Conservation (phyloP, 2,888 invertebrate species). For the Euclidia mi region DNA sequence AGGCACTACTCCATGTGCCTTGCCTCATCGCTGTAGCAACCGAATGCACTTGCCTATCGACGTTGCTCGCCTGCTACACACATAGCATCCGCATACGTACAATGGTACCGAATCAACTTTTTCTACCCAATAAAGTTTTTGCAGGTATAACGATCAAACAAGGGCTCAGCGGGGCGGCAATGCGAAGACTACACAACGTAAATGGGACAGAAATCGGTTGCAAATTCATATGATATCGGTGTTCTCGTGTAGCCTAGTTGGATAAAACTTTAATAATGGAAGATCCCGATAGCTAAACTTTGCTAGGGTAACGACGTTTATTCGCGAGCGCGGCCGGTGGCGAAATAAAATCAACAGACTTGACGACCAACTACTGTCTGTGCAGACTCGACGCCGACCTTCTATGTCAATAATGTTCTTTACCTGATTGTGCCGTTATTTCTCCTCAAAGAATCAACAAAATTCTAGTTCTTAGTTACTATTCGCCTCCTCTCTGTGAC, state of each 20-base stretch:
- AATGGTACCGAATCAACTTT: neutral
- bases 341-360: conserved; percentile 72
- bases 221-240: conserved; percentile 65
- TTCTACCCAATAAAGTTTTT: conserved; percentile 1
- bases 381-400: conserved; percentile 27
- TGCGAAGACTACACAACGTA: conserved; percentile 29
- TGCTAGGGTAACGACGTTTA: conserved; percentile 65
- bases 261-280: conserved; percentile 82
- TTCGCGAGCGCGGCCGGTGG: conserved; percentile 68
- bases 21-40: too few species aligned
- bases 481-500: too few species aligned
- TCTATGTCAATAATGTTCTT: conserved; percentile 42
- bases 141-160: conserved; percentile 1
- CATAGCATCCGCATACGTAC: too few species aligned
- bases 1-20: too few species aligned
- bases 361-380: conserved; percentile 54
- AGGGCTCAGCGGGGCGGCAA: neutral
- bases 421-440: conserved; percentile 26
- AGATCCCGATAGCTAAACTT: conserved; percentile 78
- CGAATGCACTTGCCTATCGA: too few species aligned
- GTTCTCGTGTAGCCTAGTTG: conserved; percentile 67
- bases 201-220: conserved; percentile 53
- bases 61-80: too few species aligned
- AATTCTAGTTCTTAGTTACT: neutral
- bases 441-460: conserved; percentile 4